Conservation (phyloP, 2,113 vertebrate species). For the Ptychochromis oligacanthus region DNA sequence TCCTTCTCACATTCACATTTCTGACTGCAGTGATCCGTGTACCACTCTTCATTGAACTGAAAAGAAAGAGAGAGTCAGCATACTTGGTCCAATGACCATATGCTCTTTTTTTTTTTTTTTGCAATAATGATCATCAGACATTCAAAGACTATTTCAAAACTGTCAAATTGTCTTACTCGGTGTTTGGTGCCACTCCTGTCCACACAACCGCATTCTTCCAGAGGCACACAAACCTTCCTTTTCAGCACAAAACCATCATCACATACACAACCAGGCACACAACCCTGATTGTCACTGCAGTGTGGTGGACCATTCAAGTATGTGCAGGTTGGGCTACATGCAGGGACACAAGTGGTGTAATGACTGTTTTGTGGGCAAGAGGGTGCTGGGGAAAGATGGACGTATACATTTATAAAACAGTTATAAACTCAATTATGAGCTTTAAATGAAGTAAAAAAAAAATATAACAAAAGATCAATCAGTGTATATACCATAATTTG, state of each 20-base stretch:
- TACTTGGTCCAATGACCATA: neutral
- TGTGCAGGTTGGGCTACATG: slow-evolving; percentile 83
- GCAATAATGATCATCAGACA: neutral
- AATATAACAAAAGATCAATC: too few relatives aligned
- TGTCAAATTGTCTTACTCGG: slow-evolving; percentile 61
- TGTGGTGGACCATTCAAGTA: slow-evolving; percentile 76
- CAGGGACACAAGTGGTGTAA: slow-evolving; percentile 78
- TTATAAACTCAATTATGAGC: neutral
- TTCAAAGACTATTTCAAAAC: neutral
- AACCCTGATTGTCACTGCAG: slow-evolving; percentile 73
- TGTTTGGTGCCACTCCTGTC: slow-evolving; percentile 79
- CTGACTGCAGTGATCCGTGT: slow-evolving; percentile 75
- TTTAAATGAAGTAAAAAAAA: neutral
- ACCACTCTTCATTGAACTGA: slow-evolving; percentile 84
- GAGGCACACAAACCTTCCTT: slow-evolving; percentile 77
- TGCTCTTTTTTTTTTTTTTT: neutral
- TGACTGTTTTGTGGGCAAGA: slow-evolving; percentile 80
- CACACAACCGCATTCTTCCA: slow-evolving; percentile 83
- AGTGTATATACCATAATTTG: neutral
- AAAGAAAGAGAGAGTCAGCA: neutral
- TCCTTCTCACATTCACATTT: slow-evolving; percentile 80
- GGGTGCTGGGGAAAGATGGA: slow-evolving; percentile 67
- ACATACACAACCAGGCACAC: slow-evolving; percentile 84
- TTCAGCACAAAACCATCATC: slow-evolving; percentile 80
- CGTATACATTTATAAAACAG: neutral